Evolutionary conservation across 2,888 invertebrate species (phyloP).

Genomic region (Aphrophora alni): DNA sequence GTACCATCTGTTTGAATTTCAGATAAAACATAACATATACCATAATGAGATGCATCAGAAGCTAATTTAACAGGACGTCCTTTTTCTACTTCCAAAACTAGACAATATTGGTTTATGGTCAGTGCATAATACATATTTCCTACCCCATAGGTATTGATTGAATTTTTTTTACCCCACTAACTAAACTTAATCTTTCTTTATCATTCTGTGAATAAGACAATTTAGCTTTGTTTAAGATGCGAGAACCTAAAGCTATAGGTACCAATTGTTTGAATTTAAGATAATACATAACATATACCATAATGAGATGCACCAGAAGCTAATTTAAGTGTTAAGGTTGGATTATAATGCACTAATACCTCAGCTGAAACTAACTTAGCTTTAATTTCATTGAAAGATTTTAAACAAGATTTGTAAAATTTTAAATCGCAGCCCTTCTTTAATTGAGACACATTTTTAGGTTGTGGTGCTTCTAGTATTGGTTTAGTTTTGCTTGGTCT

Average conservation of each 20-base stretch:
- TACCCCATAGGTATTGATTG: conserved; percentile 23
- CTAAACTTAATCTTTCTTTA: too few relatives aligned
- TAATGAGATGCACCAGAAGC: conserved; percentile 7
- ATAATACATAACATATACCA: conserved; percentile 10
- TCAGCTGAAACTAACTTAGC: conserved; percentile 4
- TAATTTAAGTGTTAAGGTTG: not conserved
- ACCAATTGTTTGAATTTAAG: conserved; percentile 10
- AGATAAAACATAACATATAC: too few relatives aligned
- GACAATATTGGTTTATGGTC: conserved; percentile 26
- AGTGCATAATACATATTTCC: conserved; percentile 3
- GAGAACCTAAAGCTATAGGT: not conserved
- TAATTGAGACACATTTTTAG: too few relatives aligned
- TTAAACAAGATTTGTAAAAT: not conserved
- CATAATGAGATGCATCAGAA: too few relatives aligned
- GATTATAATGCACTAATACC: conserved; percentile 17
- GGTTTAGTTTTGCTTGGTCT: too few relatives aligned
- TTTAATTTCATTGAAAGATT: conserved; percentile 17
- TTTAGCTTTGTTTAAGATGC: too few relatives aligned
- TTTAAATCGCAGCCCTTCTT: not conserved
- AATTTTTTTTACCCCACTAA: conserved; percentile 21
- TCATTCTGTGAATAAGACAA: conserved; percentile 16
- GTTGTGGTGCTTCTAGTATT: too few relatives aligned
- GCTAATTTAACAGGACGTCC: too few relatives aligned
- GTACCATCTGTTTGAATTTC: too few relatives aligned
- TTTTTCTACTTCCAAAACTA: conserved; percentile 14